Evolutionary conservation across 2,113 vertebrate species (phyloP).

Genomic region (Eolophus roseicapilla): DNA sequence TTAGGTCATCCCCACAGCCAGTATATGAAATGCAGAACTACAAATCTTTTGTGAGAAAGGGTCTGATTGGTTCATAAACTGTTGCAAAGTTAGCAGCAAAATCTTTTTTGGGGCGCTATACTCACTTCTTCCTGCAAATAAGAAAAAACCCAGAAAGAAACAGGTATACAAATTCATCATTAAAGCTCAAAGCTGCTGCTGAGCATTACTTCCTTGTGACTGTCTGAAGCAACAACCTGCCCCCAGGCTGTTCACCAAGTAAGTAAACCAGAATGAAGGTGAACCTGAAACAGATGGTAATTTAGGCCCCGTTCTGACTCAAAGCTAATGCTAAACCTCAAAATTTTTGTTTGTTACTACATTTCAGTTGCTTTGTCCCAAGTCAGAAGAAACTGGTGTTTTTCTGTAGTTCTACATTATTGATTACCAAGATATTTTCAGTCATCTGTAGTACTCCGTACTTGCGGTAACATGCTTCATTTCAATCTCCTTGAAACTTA

Average conservation of each 20-base stretch:
- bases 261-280: background rate
- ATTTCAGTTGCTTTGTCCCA: background rate
- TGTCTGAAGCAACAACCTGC: background rate
- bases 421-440: background rate
- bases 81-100: background rate
- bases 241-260: background rate
- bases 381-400: background rate
- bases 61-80: background rate
- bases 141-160: background rate
- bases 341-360: background rate
- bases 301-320: background rate
- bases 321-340: background rate
- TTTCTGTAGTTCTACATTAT: background rate
- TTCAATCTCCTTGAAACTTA: background rate
- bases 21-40: background rate
- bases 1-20: background rate
- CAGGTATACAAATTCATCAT: background rate
- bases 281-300: background rate
- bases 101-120: background rate
- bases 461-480: background rate
- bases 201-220: background rate
- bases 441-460: background rate
- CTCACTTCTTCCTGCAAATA: background rate
- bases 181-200: background rate
- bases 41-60: background rate